phyloP scores from a whole-genome alignment of 30 jellyfish, hydroid and myxozoan species.

The Cassiopea xamachana region DNA sequence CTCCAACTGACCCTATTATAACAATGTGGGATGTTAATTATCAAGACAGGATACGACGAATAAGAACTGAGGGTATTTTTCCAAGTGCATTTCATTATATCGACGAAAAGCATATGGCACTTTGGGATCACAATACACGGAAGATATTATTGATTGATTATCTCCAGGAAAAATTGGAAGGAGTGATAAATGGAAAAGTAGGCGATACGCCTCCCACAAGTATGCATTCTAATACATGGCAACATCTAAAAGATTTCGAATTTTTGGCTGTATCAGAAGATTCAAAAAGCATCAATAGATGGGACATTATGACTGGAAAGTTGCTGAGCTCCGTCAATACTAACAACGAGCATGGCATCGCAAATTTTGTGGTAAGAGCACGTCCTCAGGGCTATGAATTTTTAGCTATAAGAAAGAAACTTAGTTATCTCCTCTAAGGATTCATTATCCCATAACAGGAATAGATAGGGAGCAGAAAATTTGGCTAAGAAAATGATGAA shows the following conservation, averaged over 20 bases:
- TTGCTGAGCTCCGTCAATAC: slow-evolving; percentile 59
- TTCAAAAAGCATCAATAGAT: slow-evolving; percentile 45
- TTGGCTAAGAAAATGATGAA: too few relatives aligned
- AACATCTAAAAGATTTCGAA: slow-evolving; percentile 21
- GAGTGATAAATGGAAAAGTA: slow-evolving; percentile 22
- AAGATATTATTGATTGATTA: slow-evolving; percentile 56
- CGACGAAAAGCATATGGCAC: slow-evolving; percentile 41
- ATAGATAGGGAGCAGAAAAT: too few relatives aligned
- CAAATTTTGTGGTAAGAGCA: slow-evolving; percentile 47
- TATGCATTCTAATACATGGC: slow-evolving; percentile 74
- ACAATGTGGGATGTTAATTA: slow-evolving; percentile 68
- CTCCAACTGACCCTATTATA: slow-evolving; percentile 76
- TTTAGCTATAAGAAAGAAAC: too few relatives aligned
- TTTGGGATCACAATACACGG: slow-evolving; percentile 65
- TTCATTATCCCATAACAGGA: too few relatives aligned
- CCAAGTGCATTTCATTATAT: slow-evolving; percentile 60
- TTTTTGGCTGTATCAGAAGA: slow-evolving; percentile 47
- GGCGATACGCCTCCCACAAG: slow-evolving; percentile 60
- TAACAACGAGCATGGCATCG: slow-evolving; percentile 46
- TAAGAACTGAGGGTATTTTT: slow-evolving; percentile 59
- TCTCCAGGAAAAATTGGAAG: slow-evolving; percentile 41
- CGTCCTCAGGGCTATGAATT: background rate
- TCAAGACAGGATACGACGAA: slow-evolving; percentile 49
- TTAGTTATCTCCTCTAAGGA: too few relatives aligned
- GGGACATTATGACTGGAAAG: slow-evolving; percentile 75